phyloP scores from a whole-genome alignment of 2,797 vertebrate species.

The Uromys caudimaculatus region DNA sequence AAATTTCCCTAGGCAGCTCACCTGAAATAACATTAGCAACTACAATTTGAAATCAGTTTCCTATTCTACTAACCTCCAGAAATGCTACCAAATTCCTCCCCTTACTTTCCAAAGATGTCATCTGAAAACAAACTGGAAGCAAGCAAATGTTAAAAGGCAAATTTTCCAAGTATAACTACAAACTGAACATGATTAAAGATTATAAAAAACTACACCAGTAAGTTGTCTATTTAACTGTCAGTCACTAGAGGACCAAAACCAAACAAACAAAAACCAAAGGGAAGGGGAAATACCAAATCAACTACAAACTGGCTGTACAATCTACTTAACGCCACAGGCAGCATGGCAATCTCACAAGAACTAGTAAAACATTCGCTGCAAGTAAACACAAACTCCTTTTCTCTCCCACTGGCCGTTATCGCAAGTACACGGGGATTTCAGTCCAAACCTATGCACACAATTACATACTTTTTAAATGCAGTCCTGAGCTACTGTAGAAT shows the following conservation, averaged over 20 bases:
- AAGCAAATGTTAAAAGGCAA: slow-evolving; percentile 42
- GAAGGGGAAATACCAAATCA: neutral
- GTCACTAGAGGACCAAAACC: neutral
- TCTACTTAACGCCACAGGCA: neutral
- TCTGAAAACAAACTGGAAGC: slow-evolving; percentile 7
- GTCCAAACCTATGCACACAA: neutral
- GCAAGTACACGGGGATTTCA: neutral
- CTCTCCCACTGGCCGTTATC: neutral
- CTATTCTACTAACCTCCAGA: slow-evolving; percentile 1
- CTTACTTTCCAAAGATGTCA: slow-evolving; percentile 36
- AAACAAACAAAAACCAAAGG: neutral
- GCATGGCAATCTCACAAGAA: neutral
- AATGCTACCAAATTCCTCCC: slow-evolving; percentile 6
- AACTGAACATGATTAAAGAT: slow-evolving; percentile 8
- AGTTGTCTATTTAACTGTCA: slow-evolving; percentile 51
- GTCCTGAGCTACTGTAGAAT: neutral
- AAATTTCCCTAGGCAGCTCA: neutral
- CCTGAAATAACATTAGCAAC: slow-evolving; percentile 36
- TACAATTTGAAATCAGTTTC: slow-evolving; percentile 9
- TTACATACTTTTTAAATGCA: neutral
- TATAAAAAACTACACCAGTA: slow-evolving; percentile 33
- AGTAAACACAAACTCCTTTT: neutral
- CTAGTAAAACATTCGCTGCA: neutral
- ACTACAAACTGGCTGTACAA: neutral
- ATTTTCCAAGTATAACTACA: slow-evolving; percentile 12